Evolutionary conservation across 2,888 invertebrate species (phyloP), one percentile per base, ranked within the genome.

Genomic region (Lacanobia wlatinum): DNA sequence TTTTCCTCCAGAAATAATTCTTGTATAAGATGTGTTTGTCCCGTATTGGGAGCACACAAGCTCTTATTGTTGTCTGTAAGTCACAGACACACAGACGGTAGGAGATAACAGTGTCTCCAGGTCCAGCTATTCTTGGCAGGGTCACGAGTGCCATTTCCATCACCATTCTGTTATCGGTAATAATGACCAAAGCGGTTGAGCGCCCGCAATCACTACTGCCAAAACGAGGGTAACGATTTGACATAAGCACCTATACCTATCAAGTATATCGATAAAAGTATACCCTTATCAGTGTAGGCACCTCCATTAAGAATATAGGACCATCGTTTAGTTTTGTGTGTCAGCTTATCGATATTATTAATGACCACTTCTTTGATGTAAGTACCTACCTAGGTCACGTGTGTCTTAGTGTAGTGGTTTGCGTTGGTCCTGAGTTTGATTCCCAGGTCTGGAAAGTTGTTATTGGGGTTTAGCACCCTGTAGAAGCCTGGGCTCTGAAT

Each of bases 181-280:
- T 80, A 80, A 82, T 77, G 78, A 61, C 38, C 55, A 16, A 55
- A 64, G 50, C 59, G 18, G 55, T 76, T 52, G 59, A 16, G 16
- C 52, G 28, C n/a, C 21, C n/a, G 43, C 34, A 61, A 58, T 68
- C 67, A 79, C 53, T n/a, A 46, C 60, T 66, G 55, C 71, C 59
- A 66, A 80, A 80, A 82, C 9, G 78, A 73, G 80, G 80, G 59
- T 82, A 80, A 80, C 43, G 73, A 80, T 53, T 56, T 68, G 46
- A 63, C 58, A 56, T 38, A 28, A 53, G 61, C 14, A 58, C 46
- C 21, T 18, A 53, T 21, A 50, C 21, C 38, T 18, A 71, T 10
- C 38, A 28, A 12, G 23, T 18, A 53, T 14, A 14, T 2, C 12
- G 18, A 48, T 48, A 48, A 18, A 12, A 43, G 21, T 59, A 48